These are phyloP conservation scores for Cyclura pinguis DNA, from an alignment of 2,797 vertebrate species.

Conservation along the genomic window DNA sequence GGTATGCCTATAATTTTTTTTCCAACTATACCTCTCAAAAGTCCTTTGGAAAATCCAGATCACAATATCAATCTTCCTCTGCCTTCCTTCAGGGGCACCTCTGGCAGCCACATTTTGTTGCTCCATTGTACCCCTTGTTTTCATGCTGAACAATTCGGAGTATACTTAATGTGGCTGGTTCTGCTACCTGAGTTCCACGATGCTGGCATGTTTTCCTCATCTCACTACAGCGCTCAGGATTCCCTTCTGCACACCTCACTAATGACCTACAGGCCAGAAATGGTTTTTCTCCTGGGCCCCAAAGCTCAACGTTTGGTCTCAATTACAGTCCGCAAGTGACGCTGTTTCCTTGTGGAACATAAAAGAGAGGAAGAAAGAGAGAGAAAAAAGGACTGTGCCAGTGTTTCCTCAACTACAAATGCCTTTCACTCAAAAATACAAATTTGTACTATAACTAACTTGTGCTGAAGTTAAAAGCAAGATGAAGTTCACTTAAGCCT, in stretches of 20 bases:
- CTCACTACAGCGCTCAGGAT: constrained; percentile 63
- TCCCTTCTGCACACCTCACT: constrained; percentile 74
- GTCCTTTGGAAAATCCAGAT: constrained; percentile 55
- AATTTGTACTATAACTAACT: constrained; percentile 53
- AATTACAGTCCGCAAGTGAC: constrained; percentile 77
- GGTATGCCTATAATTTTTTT: constrained; percentile 47
- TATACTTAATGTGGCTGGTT: constrained; percentile 53
- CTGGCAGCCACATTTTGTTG: constrained; percentile 65
- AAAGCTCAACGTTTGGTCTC: constrained; percentile 79
- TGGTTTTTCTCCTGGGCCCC: constrained; percentile 72
- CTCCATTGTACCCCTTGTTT: constrained; percentile 48
- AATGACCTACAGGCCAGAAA: constrained; percentile 70
- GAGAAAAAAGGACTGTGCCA: neutral
- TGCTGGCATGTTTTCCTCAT: constrained; percentile 58
- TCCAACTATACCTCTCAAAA: constrained; percentile 72
- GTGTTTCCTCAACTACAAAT: constrained; percentile 35
- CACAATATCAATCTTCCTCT: constrained; percentile 55
- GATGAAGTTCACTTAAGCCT: constrained; percentile 70
- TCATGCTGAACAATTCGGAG: constrained; percentile 52
- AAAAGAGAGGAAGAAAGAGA: constrained; percentile 39
- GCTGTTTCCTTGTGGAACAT: constrained; percentile 64
- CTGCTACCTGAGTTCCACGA: constrained; percentile 71
- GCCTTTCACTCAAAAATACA: constrained; percentile 26
- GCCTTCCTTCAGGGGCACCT: constrained; percentile 47
- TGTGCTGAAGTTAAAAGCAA: constrained; percentile 68